Evolutionary conservation across 2,888 invertebrate species (phyloP), one percentile per base, ranked within the genome.

Genomic region (Buathra laborator): DNA sequence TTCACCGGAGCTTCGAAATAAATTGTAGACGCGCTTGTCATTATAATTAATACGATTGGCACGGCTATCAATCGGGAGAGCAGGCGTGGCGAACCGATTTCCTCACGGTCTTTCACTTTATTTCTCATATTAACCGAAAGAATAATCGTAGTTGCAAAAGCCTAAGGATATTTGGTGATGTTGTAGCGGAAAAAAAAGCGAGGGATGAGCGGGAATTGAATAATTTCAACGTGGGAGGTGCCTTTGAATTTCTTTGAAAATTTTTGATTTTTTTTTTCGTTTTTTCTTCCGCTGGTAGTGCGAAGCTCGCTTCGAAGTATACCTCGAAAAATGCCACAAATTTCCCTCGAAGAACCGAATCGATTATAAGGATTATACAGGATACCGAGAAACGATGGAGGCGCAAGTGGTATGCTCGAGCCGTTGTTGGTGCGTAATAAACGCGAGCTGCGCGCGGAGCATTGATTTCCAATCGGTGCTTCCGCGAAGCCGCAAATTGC

Each of bases 381-480:
- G 80, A 78, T 85, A 81, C 86, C 70, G 51, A 78, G 87, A 86
- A 86, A 74, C 72, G 75, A 71, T 53, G 67, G 67, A 86, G 82
- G 80, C 59, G 59, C 64, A 70, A 83, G 67, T 29, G 59, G 48
- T 53, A 16, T 46, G 70, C 75, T 16, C 64, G 51, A 56, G 51
- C 66, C 44, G 74, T 81, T 81, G 32, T 51, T 74, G 56, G 62
- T 71, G 80, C 80, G 79, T 87, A 88, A 88, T 88, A 86, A 88
- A 85, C 82, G 46, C 67, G 46, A 48, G 32, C 43, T 14, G 72
- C 53, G 48, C 76, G 64, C 72, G 71, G 48, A 85, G 86, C 88
- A 88, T 88, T 88, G 87, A 89, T 89, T 89, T 89, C 75, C 86
- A 86, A 88, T 87, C 85, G 84, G 85, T 80, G 84, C 86, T 89